These are phyloP conservation scores for Zeugodacus cucurbitae DNA, from an alignment of 1,140 invertebrate species.

Conservation along the genomic window DNA sequence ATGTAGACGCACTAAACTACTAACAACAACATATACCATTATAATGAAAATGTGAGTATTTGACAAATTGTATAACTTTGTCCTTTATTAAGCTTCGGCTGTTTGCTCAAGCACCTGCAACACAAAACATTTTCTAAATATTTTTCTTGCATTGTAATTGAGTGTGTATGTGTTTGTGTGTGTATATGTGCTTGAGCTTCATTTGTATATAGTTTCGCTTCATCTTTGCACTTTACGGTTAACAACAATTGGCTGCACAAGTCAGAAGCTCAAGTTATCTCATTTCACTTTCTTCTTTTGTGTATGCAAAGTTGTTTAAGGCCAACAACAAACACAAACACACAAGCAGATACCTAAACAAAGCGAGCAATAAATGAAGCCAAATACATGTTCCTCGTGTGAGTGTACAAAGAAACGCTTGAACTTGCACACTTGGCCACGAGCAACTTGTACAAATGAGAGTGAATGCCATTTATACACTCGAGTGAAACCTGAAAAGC, in stretches of 20 bases:
- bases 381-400: background rate
- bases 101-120: background rate
- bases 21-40: background rate
- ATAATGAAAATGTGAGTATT: background rate
- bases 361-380: background rate
- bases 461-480: background rate
- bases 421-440: background rate
- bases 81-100: background rate
- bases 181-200: background rate
- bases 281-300: background rate
- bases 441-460: background rate
- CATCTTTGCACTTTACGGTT: constrained; percentile 4
- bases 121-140: background rate
- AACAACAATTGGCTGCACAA: background rate
- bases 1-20: background rate
- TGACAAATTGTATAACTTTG: background rate
- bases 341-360: background rate
- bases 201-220: background rate
- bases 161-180: background rate
- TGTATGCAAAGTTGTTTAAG: background rate
- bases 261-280: background rate
- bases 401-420: background rate
- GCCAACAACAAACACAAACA: background rate
- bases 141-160: background rate
- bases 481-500: constrained; percentile 25